Conservation (phyloP, 2,888 invertebrate genomes). For the Eustalomyia histrio region DNA sequence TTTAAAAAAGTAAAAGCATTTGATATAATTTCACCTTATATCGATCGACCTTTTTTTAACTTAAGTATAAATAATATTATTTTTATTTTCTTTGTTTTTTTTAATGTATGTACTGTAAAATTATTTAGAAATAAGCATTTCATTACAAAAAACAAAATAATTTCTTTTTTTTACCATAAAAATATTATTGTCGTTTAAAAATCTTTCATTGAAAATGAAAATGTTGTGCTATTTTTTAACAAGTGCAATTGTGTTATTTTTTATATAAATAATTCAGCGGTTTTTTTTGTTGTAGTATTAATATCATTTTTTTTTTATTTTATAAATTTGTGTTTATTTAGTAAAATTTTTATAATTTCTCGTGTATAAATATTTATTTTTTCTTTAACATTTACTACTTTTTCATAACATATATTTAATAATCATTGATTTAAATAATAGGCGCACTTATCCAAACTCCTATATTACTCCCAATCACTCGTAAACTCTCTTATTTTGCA, state of each 20-base stretch:
- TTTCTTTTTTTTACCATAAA: not conserved
- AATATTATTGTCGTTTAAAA: constrained; percentile 42
- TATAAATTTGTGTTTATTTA: constrained; percentile 50
- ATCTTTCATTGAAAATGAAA: constrained; percentile 42
- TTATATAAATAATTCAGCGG: constrained; percentile 43
- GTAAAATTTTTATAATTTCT: constrained; percentile 27
- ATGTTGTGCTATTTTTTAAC: constrained; percentile 61
- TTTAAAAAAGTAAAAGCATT: too few species aligned
- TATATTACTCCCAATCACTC: too few species aligned
- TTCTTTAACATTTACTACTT: constrained; percentile 58
- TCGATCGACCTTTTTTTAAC: too few species aligned
- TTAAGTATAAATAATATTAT: too few species aligned
- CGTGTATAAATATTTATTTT: constrained; percentile 52
- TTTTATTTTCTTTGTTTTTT: too few species aligned
- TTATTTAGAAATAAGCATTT: too few species aligned
- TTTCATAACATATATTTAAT: constrained; percentile 51
- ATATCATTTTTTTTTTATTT: constrained; percentile 14
- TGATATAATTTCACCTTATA: too few species aligned
- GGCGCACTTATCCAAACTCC: too few species aligned
- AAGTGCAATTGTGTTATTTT: constrained; percentile 48
- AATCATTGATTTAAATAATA: too few species aligned
- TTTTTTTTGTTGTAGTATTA: constrained; percentile 39
- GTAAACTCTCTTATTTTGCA: too few species aligned
- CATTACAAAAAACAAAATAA: not conserved
- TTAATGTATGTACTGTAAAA: too few species aligned